A percentile compares a stretch with the other conserved stretches of the same genome.
Evolutionary conservation across 2,797 vertebrate species (phyloP).

Genomic region (Fratercula arctica): DNA sequence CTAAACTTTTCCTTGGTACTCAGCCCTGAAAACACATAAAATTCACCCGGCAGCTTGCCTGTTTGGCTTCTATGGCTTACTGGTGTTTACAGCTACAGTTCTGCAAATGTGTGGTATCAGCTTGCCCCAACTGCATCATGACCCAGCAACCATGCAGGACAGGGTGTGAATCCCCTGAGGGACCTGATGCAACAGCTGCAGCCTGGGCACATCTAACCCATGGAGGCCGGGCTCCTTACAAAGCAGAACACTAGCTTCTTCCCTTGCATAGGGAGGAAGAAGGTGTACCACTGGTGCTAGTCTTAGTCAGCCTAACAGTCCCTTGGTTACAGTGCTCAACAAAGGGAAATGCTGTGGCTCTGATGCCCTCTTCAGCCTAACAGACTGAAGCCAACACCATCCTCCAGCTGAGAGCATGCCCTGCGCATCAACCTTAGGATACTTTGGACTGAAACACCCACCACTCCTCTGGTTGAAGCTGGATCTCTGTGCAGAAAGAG

Average conservation of each 20-base stretch:
- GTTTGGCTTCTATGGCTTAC: not conserved
- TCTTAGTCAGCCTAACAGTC: not conserved
- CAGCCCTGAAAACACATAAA: not conserved
- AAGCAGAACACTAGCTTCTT: not conserved
- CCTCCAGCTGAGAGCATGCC: not conserved
- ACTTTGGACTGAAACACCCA: not conserved
- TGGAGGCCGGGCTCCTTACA: not conserved
- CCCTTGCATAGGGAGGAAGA: not conserved
- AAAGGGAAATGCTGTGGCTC: not conserved
- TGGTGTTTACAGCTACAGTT: not conserved
- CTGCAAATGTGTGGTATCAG: not conserved
- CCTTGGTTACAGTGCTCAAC: not conserved
- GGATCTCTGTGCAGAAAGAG: not conserved
- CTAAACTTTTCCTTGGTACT: not conserved
- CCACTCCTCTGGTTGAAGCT: not conserved
- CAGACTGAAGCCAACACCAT: not conserved
- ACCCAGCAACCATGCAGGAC: not conserved
- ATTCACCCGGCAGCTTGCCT: not conserved
- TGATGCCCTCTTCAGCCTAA: not conserved
- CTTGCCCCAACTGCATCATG: not conserved
- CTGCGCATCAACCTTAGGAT: not conserved
- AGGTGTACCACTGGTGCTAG: not conserved
- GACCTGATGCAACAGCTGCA: not conserved
- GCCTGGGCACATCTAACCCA: not conserved
- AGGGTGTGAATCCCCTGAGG: not conserved